phyloP scores from a whole-genome alignment of 2,113 vertebrate species.

The Edolisoma coerulescens region DNA sequence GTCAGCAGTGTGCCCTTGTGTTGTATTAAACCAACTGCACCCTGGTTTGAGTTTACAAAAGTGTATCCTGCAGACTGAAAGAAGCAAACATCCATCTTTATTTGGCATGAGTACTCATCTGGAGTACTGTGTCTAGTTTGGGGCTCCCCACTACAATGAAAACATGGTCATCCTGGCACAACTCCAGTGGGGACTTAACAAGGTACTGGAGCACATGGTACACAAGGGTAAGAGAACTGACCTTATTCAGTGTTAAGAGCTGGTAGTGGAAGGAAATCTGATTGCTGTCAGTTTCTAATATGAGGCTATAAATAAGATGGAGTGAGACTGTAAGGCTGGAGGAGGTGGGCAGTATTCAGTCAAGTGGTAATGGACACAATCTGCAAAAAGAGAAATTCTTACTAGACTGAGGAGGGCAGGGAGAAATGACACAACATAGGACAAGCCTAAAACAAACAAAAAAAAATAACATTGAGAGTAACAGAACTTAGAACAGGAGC shows the following conservation, averaged over 20 bases:
- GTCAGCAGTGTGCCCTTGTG: background rate
- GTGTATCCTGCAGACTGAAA: background rate
- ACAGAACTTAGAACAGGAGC: background rate
- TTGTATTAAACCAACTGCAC: background rate
- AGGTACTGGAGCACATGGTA: background rate
- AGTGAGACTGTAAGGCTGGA: background rate
- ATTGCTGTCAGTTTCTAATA: background rate
- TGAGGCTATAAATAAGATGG: background rate
- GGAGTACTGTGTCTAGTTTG: background rate
- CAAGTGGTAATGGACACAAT: background rate
- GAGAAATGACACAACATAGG: background rate
- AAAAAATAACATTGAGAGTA: background rate
- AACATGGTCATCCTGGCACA: background rate
- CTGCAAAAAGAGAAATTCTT: background rate
- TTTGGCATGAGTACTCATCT: background rate
- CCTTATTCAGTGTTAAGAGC: background rate
- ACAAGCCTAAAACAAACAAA: background rate
- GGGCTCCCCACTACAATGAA: background rate
- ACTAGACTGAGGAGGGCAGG: background rate
- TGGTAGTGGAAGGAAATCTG: background rate
- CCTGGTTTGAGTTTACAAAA: background rate
- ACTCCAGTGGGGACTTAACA: background rate
- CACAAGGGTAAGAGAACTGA: background rate
- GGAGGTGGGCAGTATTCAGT: background rate
- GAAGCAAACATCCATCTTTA: background rate